Evolutionary conservation across 2,113 vertebrate species (phyloP), one percentile per base, ranked within the genome.

Genomic region (Lycocorax pyrrhopterus): DNA sequence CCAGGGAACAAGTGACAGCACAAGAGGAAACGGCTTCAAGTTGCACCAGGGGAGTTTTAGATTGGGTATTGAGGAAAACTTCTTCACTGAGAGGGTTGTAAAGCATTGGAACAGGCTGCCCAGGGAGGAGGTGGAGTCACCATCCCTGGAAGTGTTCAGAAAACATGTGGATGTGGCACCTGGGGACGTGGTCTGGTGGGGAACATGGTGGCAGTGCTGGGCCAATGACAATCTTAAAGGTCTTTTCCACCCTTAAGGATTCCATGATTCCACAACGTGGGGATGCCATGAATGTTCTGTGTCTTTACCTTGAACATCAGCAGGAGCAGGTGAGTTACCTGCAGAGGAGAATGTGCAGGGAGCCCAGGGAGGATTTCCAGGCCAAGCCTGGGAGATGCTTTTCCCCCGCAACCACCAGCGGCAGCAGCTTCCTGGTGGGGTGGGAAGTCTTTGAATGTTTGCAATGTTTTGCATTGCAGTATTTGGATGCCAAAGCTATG

Each of bases 401-500:
- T 55, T 89, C 43, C 82, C 83, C 89, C 0, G 0, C 90, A 83
- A 4, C 74, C 94, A 41, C 59, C 37, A 3, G 63, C 51, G 75
- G 84, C 84, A 80, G 90, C 87, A 76, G 85, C 87, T 96, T 90
- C 93, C 95, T 95, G 94, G 47, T 83, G 92, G 91, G 81, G 63
- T 86, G 93, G 92, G 82, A 60, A 73, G 82, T 44, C 49, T 94
- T 93, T 85, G 92, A 96, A 90, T 71, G 82, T 85, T 94, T 93
- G 84, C 79, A 25, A 9, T 93, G 92, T 93, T 97, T 96, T 96
- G 92, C 95, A 96, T 96, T 32, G 85, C 82, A 93, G 47, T 25
- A 86, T 96, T 96, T 96, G 94, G 95, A 94, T 96, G 93, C 94
- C 94, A 96, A 85, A 94, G 72, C 91, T 93, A 68, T 91, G 53